Evolutionary conservation across 2,113 vertebrate species (phyloP), one percentile per base, ranked within the genome.

Genomic region (Leptosomus discolor): DNA sequence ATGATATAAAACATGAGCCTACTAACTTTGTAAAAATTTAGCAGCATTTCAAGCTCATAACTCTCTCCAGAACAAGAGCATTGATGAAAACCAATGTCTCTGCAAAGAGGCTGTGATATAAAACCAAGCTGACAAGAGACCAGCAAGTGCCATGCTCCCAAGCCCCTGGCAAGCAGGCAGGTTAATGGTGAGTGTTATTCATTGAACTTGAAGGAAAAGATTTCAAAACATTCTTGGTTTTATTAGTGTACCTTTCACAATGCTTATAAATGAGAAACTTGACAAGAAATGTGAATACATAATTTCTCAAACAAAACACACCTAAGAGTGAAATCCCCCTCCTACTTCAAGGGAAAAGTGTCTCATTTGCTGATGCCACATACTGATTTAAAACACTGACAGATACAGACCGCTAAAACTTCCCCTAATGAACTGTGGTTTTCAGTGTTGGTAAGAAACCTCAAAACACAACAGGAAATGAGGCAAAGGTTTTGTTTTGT

Each of bases 401-500:
- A 96, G 87, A 94, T 39, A 68, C 81, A 96, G 96, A 97, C 96
- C 95, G 94, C 96, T 96, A 97, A 97, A 97, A 95, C 95, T 98
- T 98, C 96, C 97, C 89, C 82, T 96, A 96, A 97, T 96, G 94
- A 96, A 94, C 90, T 97, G 94, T 88, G 96, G 96, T 94, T 93
- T 97, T 97, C 93, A 87, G 88, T 92, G 83, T 96, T 96, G 95
- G 96, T 97, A 96, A 97, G 91, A 97, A 97, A 97, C 97, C 96
- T 96, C 97, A 97, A 97, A 97, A 97, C 96, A 96, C 95, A 97
- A 97, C 97, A 98, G 97, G 97, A 98, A 98, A 95, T 93, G 95
- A 94, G 92, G 95, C 87, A 94, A 89, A 82, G 91, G 77, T n/a
- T 93, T 92, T 94, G 88, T 95, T 95, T 94, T 92, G 61, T 87